phyloP scores from a whole-genome alignment of 2,888 invertebrate genomes.

The Norana najaformis region DNA sequence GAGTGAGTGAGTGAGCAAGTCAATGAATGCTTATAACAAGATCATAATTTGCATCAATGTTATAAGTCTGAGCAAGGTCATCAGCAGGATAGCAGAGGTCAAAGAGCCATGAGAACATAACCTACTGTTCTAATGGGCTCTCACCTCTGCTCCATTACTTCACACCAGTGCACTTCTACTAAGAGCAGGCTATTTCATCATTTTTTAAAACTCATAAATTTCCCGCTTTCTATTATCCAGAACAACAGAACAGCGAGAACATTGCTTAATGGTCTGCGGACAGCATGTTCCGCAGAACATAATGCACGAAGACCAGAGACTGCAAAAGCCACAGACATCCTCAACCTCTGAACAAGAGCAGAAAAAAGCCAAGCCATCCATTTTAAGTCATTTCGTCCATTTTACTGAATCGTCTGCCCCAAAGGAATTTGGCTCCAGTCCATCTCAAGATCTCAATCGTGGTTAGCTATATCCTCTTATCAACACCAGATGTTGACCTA shows the following conservation, averaged over 20 bases:
- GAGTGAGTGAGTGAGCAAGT: too few species aligned
- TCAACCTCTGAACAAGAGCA: too few species aligned
- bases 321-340: not conserved
- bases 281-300: not conserved
- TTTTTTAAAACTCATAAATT: not conserved
- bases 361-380: too few species aligned
- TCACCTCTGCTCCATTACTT: too few species aligned
- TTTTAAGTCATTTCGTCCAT: not conserved
- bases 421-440: not conserved
- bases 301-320: not conserved
- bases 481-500: constrained; percentile 2
- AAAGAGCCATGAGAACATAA: not conserved
- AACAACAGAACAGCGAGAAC: not conserved
- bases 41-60: not conserved
- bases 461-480: not conserved
- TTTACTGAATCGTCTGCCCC: not conserved
- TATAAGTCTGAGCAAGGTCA: not conserved
- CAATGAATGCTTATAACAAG: too few species aligned
- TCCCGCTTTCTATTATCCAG: not conserved
- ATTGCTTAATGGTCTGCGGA: not conserved
- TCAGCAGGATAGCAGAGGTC: not conserved
- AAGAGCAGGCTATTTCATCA: not conserved
- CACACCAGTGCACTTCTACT: not conserved
- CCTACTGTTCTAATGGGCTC: not conserved
- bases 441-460: not conserved